phyloP scores from a whole-genome alignment of 1,140 invertebrate genomes.

The Drosophila nigromelanica region DNA sequence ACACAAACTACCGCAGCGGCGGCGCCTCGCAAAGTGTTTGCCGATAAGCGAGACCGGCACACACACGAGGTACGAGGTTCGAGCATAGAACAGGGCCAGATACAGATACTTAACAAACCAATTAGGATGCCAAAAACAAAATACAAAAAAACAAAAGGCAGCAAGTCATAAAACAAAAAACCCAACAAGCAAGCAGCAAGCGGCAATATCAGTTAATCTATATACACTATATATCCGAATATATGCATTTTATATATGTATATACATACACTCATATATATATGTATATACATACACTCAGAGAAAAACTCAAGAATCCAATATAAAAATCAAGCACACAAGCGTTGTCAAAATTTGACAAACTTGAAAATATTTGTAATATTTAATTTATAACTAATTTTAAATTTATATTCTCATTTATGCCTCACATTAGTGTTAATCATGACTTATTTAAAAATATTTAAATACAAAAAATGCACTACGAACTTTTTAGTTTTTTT shows the following conservation, averaged over 20 bases:
- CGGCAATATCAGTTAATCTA: constrained; percentile 66
- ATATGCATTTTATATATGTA: constrained; percentile 48
- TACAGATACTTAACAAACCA: constrained; percentile 81
- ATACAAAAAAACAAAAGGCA: constrained; percentile 36
- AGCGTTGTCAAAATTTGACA: too few relatives aligned
- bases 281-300: too few relatives aligned
- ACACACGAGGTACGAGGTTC: constrained; percentile 1
- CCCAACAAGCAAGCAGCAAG: constrained; percentile 39
- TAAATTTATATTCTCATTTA: too few relatives aligned
- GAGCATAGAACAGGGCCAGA: constrained; percentile 9
- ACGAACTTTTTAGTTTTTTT: too few relatives aligned
- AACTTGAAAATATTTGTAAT: too few relatives aligned
- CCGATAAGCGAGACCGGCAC: constrained; percentile 55
- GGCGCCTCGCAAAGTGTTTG: constrained; percentile 66
- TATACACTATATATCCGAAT: constrained; percentile 24
- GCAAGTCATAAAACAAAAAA: constrained; percentile 63
- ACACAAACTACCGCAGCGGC: constrained; percentile 45
- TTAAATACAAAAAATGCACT: too few relatives aligned
- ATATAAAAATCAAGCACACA: too few relatives aligned
- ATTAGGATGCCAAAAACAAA: constrained; percentile 78
- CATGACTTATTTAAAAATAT: too few relatives aligned
- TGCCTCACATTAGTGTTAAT: too few relatives aligned
- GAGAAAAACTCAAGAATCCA: too few relatives aligned
- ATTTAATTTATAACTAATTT: not conserved
- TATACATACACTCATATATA: too few relatives aligned